phyloP scores from a whole-genome alignment of 2,888 invertebrate genomes.

The Unio pictorum region DNA sequence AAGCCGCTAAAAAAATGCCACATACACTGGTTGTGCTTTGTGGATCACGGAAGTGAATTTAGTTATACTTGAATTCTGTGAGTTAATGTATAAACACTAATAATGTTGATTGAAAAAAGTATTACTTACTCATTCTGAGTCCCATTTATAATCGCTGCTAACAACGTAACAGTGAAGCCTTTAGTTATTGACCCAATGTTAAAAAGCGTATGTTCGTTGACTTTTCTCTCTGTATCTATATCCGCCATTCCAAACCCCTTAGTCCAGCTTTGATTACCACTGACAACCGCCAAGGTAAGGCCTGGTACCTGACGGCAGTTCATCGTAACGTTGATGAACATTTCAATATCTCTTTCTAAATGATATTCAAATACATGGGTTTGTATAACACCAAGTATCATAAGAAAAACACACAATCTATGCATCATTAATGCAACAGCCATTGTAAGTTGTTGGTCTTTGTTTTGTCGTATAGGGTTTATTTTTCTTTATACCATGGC shows the following conservation, averaged over 20 bases:
- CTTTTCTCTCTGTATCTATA: constrained; percentile 2
- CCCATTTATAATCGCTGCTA: constrained; percentile 9
- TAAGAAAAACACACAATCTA: neutral
- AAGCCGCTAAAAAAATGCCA: too few species aligned
- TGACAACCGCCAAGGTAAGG: constrained; percentile 18
- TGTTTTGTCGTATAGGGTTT: too few species aligned
- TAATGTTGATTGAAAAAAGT: too few species aligned
- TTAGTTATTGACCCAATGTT: constrained; percentile 25
- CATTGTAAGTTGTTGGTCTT: too few species aligned
- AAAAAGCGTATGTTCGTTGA: constrained; percentile 17
- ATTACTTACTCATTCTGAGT: constrained; percentile 15
- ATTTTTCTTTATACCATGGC: too few species aligned
- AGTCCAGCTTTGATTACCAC: constrained; percentile 25
- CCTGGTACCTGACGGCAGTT: constrained; percentile 27
- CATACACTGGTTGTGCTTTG: too few species aligned
- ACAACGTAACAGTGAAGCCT: constrained; percentile 19
- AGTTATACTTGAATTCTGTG: too few species aligned
- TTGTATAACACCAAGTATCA: neutral
- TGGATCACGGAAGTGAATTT: too few species aligned
- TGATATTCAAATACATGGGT: constrained; percentile 9
- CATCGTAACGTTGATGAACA: constrained; percentile 16
- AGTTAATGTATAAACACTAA: too few species aligned
- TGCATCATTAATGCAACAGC: neutral
- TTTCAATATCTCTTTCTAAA: constrained; percentile 11
- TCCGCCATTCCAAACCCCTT: constrained; percentile 21